Percentiles rank a stretch among this genome's conserved stretches.
Evolutionary conservation across 2,113 vertebrate genomes (phyloP).

Genomic region (Calonectris borealis): DNA sequence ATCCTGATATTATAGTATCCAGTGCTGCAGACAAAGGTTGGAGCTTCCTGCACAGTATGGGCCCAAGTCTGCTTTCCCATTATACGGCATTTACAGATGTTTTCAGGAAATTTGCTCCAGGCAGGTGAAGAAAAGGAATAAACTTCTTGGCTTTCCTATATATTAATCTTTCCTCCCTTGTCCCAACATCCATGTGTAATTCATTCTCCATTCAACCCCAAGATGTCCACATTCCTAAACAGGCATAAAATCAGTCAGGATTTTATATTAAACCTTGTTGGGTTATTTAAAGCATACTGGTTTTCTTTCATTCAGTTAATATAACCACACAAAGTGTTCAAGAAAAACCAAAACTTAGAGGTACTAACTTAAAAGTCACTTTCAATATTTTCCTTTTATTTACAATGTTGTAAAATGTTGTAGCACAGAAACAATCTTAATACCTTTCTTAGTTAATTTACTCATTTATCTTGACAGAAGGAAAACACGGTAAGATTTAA

Average conservation of each 20-base stretch:
- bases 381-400: neutral
- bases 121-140: slow-evolving; percentile 43
- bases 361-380: neutral
- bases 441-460: neutral
- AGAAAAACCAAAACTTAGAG: neutral
- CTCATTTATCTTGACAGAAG: neutral
- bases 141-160: slow-evolving; percentile 16
- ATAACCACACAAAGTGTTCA: neutral
- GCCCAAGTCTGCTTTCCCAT: slow-evolving; percentile 17
- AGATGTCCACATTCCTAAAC: slow-evolving; percentile 13
- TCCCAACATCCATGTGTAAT: neutral
- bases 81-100: slow-evolving; percentile 49
- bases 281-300: neutral
- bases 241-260: neutral
- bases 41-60: slow-evolving; percentile 50
- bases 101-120: slow-evolving; percentile 48
- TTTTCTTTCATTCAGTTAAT: neutral
- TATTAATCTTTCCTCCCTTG: slow-evolving; percentile 40
- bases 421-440: neutral
- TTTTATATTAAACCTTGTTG: neutral
- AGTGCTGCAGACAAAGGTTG: slow-evolving; percentile 11
- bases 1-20: neutral
- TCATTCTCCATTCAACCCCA: slow-evolving; percentile 26
- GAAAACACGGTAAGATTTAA: neutral
- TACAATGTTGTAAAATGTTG: neutral